Evolutionary conservation across 1,140 invertebrate genomes (phyloP).

Genomic region (Acromyrmex heyeri): DNA sequence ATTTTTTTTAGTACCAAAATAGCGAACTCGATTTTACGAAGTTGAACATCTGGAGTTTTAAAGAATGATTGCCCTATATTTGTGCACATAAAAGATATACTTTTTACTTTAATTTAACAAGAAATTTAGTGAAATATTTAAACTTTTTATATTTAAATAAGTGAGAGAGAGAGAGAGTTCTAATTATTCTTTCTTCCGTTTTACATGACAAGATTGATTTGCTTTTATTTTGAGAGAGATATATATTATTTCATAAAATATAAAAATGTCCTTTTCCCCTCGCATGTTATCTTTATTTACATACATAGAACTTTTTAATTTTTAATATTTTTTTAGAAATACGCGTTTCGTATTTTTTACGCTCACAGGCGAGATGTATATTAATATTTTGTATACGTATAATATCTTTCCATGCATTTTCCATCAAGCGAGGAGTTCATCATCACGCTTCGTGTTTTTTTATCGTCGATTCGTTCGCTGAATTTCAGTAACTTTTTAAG

Average conservation of each 20-base stretch:
- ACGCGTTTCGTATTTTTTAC: background rate
- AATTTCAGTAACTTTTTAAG: constrained; percentile 45
- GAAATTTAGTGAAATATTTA: constrained; percentile 9
- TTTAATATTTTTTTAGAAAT: constrained; percentile 5
- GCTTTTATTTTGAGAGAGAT: background rate
- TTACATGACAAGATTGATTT: background rate
- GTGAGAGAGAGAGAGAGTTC: too few species aligned
- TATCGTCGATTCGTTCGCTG: background rate
- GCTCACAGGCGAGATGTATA: background rate
- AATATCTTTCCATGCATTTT: constrained; percentile 2
- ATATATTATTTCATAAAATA: too few species aligned
- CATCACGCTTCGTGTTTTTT: background rate
- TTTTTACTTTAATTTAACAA: constrained; percentile 25
- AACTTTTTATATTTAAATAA: background rate
- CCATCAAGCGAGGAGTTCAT: constrained; percentile 13
- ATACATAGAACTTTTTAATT: background rate
- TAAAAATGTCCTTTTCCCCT: background rate
- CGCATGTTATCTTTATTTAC: background rate
- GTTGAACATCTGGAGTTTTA: constrained; percentile 7
- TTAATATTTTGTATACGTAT: background rate
- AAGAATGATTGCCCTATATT: background rate
- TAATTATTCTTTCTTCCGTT: background rate
- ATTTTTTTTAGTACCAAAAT: background rate
- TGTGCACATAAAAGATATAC: background rate
- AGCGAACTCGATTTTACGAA: constrained; percentile 24